Conservation (phyloP, 2,113 vertebrate species). For the Rhinogobius similis region DNA sequence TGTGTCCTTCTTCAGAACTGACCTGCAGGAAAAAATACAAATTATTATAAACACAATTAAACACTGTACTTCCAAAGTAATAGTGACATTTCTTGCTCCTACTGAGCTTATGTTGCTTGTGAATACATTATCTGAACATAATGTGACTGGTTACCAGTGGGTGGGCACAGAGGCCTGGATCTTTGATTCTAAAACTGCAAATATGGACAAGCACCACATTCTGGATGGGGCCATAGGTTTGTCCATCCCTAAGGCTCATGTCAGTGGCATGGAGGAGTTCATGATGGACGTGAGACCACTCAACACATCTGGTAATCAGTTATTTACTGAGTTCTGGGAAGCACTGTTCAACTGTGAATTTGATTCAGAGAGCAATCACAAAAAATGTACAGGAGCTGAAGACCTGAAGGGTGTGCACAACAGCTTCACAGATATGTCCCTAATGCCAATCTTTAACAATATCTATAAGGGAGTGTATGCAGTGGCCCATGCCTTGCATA, state of each 20-base stretch:
- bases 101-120: slow-evolving; percentile 65
- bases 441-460: slow-evolving; percentile 73
- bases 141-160: slow-evolving; percentile 77
- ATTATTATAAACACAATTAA: slow-evolving; percentile 66
- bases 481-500: slow-evolving; percentile 71
- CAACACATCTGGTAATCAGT: slow-evolving; percentile 49
- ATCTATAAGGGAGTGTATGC: slow-evolving; percentile 77
- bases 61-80: slow-evolving; percentile 67
- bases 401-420: slow-evolving; percentile 62
- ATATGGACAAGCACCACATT: slow-evolving; percentile 52
- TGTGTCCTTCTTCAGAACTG: slow-evolving; percentile 66
- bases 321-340: slow-evolving; percentile 73
- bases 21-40: slow-evolving; percentile 57
- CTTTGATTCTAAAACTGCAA: slow-evolving; percentile 62
- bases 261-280: slow-evolving; percentile 70
- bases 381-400: slow-evolving; percentile 66
- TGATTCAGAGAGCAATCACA: slow-evolving; percentile 8
- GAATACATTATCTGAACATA: slow-evolving; percentile 57
- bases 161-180: slow-evolving; percentile 76
- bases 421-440: slow-evolving; percentile 75
- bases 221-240: slow-evolving; percentile 74
- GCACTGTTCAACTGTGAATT: slow-evolving; percentile 65
- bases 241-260: slow-evolving; percentile 65
- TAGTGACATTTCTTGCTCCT: slow-evolving; percentile 64
- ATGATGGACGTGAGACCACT: slow-evolving; percentile 64